A percentile compares a stretch with the other conserved stretches of the same genome.
Evolutionary conservation across 1,140 invertebrate genomes (phyloP).

Genomic region (Drosophila parvula): DNA sequence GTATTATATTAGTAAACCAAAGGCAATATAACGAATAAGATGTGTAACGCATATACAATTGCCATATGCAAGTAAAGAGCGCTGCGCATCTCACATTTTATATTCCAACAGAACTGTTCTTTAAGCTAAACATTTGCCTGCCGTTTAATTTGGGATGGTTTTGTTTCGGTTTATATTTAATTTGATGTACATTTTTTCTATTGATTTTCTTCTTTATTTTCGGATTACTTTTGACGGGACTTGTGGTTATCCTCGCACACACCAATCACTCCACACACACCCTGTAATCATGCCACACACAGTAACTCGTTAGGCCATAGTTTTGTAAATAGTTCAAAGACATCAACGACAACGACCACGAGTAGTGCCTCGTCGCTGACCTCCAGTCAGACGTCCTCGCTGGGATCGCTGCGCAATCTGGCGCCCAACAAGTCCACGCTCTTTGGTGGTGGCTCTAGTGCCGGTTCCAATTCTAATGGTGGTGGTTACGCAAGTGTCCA

Average conservation of each 20-base stretch:
- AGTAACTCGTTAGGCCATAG: constrained; percentile 83
- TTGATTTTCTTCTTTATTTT: constrained; percentile 63
- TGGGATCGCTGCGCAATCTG: constrained; percentile 63
- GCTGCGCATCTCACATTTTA: neutral
- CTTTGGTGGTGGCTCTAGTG: constrained; percentile 62
- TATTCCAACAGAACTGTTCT: constrained; percentile 1
- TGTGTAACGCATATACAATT: too few relatives aligned
- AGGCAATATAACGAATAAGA: neutral
- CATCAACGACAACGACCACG: constrained; percentile 53
- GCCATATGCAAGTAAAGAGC: too few relatives aligned
- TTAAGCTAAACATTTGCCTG: constrained; percentile 20
- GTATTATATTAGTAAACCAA: neutral
- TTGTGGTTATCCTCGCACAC: constrained; percentile 50
- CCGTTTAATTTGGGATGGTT: constrained; percentile 26
- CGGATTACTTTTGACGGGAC: constrained; percentile 68
- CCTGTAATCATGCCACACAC: constrained; percentile 27
- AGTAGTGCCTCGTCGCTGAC: constrained; percentile 51
- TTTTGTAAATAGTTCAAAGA: constrained; percentile 83
- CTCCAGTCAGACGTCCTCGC: constrained; percentile 47
- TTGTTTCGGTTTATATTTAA: constrained; percentile 26
- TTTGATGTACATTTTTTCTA: constrained; percentile 45
- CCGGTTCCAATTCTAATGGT: constrained; percentile 28
- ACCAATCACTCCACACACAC: constrained; percentile 25
- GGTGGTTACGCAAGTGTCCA: constrained; percentile 42
- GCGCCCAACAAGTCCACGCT: constrained; percentile 79